phyloP scores from a whole-genome alignment of 2,888 invertebrate species.

The Drosophila pseudotalamancana region DNA sequence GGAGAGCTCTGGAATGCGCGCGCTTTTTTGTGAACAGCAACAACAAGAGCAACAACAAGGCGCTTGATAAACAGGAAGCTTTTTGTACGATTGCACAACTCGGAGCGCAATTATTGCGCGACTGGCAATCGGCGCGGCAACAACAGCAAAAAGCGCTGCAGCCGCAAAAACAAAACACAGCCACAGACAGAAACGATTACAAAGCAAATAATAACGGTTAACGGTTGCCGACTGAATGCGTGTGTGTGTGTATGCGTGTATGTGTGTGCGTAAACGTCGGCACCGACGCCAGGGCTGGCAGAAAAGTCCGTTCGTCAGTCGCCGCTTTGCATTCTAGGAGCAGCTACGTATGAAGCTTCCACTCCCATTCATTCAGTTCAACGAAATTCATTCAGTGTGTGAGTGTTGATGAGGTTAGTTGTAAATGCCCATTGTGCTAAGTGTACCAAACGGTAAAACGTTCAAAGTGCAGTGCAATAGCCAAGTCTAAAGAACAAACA shows the following conservation, averaged over 20 bases:
- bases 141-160: slow-evolving; percentile 56
- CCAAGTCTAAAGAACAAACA: slow-evolving; percentile 8
- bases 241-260: too few relatives aligned
- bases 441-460: slow-evolving; percentile 19
- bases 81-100: slow-evolving; percentile 70
- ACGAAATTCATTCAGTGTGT: slow-evolving; percentile 71
- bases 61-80: slow-evolving; percentile 69
- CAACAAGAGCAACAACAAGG: slow-evolving; percentile 25
- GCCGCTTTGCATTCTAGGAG: slow-evolving; percentile 42
- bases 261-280: slow-evolving; percentile 23
- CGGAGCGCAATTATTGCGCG: slow-evolving; percentile 67
- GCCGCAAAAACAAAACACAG: slow-evolving; percentile 57
- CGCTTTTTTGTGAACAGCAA: slow-evolving; percentile 59
- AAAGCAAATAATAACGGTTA: slow-evolving; percentile 56
- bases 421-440: slow-evolving; percentile 44
- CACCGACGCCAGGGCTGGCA: slow-evolving; percentile 52
- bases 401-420: slow-evolving; percentile 76
- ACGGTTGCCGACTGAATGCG: slow-evolving; percentile 20
- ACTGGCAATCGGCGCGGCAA: slow-evolving; percentile 71
- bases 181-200: slow-evolving; percentile 44
- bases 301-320: slow-evolving; percentile 30
- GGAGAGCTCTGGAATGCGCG: slow-evolving; percentile 71
- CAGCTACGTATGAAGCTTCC: slow-evolving; percentile 29
- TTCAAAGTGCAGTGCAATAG: slow-evolving; percentile 41
- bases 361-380: slow-evolving; percentile 64